Evolutionary conservation across 2,113 vertebrate genomes (phyloP), one percentile per base, ranked within the genome.

Genomic region (Otis tarda): DNA sequence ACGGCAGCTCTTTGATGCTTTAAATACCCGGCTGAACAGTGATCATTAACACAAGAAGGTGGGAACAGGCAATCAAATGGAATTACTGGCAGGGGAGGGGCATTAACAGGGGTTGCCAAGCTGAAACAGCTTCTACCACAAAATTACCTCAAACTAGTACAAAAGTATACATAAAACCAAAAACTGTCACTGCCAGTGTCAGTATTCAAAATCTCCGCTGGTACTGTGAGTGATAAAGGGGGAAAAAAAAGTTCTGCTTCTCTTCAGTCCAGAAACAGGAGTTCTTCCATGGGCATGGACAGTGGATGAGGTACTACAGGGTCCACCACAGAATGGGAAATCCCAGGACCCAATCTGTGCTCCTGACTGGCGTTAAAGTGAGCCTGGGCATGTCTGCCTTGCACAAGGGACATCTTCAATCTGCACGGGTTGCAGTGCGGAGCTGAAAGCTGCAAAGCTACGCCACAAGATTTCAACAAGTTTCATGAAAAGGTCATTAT

Each of bases 1-100:
- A 95, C 81, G 89, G 76, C 79, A 19, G 47, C 45, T 45, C 93
- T 88, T 87, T 53, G 96, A 83, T 87, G 83, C 86, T 75, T 22
- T 50, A 31, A 75, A 65, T 33, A 67, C 86, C 73, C 64, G 59
- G 35, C 67, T 47, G 53, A 69, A 74, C 37, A 69, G 59, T 4
- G 64, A 64, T 84, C 93, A 39, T 27, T 28, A 56, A 28, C 76
- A 30, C 57, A 2, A 63, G 70, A 65, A 79, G 83, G 53, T 71
- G 89, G 84, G 60, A 68, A 37, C 73, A 43, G 0, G 33, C 61
- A 35, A 37, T 35, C 93, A 79, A 25, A 81, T 41, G 76, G 87
- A 70, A 89, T 57, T 25, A 11, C 57, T 28, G 4, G 41, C 19
- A n/a, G 85, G 53, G 55, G 55, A 68, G 63, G 67, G 82, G 30